Conservation (phyloP, 2,797 vertebrate genomes). For the Rhadinocentrus ornatus region DNA sequence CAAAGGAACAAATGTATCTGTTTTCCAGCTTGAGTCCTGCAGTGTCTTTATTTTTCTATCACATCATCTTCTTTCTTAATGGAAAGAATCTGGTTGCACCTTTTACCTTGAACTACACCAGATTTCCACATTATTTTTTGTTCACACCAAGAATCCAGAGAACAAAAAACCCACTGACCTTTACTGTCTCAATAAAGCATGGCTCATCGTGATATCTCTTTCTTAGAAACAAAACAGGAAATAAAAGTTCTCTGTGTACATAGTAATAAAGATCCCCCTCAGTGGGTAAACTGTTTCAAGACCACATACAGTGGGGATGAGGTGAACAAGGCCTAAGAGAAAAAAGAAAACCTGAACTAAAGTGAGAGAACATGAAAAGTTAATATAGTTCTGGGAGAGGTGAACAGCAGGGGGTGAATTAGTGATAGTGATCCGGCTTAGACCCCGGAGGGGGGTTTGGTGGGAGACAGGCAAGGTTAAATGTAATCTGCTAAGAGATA, state of each 20-base stretch:
- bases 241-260: slow-evolving; percentile 46
- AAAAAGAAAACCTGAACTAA: slow-evolving; percentile 60
- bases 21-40: background rate
- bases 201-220: slow-evolving; percentile 48
- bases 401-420: slow-evolving; percentile 13
- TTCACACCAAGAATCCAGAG: slow-evolving; percentile 22
- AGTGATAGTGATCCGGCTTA: slow-evolving; percentile 57
- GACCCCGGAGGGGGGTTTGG: slow-evolving; percentile 51
- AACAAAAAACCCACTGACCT: slow-evolving; percentile 51
- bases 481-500: slow-evolving; percentile 42
- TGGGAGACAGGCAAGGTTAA: slow-evolving; percentile 53
- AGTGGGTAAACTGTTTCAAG: slow-evolving; percentile 63
- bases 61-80: slow-evolving; percentile 3
- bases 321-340: slow-evolving; percentile 59
- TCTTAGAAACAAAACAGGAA: slow-evolving; percentile 23
- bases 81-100: slow-evolving; percentile 32
- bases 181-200: slow-evolving; percentile 63
- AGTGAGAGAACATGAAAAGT: slow-evolving; percentile 72
- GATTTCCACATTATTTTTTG: slow-evolving; percentile 12
- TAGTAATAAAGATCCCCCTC: slow-evolving; percentile 72
- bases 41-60: slow-evolving; percentile 4
- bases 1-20: slow-evolving; percentile 3
- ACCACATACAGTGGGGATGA: slow-evolving; percentile 62
- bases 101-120: slow-evolving; percentile 17
- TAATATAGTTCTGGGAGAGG: slow-evolving; percentile 42